A percentile compares a stretch with the other conserved stretches of the same genome.
Evolutionary conservation across 2,797 vertebrate species (phyloP).

Genomic region (Danio tinwini): DNA sequence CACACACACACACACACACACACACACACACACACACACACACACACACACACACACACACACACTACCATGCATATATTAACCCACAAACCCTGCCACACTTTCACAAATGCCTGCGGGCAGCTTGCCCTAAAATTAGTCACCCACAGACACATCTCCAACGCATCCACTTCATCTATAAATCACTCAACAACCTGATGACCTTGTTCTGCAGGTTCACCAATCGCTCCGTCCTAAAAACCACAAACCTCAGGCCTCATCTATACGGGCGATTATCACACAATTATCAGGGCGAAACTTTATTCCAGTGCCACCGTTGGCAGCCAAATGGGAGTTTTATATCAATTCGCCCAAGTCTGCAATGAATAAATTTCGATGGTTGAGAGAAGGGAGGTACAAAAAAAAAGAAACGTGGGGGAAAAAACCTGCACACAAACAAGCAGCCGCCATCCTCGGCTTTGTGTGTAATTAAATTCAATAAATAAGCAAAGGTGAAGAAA

Average conservation of each 20-base stretch:
- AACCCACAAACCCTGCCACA: constrained; percentile 57
- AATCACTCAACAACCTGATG: constrained; percentile 44
- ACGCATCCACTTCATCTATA: constrained; percentile 51
- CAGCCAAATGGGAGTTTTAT: constrained; percentile 63
- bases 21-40: neutral
- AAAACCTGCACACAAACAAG: constrained; percentile 62
- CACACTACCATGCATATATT: constrained; percentile 54
- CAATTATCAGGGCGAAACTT: constrained; percentile 77
- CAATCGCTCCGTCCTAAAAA: constrained; percentile 33
- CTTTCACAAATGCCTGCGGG: constrained; percentile 35
- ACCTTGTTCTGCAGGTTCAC: constrained; percentile 40
- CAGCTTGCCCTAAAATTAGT: constrained; percentile 54
- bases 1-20: neutral
- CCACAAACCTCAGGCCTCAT: constrained; percentile 52
- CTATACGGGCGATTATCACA: constrained; percentile 76
- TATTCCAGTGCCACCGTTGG: constrained; percentile 71
- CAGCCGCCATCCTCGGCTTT: constrained; percentile 74
- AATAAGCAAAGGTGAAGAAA: constrained; percentile 85
- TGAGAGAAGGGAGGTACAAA: neutral
- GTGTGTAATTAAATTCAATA: constrained; percentile 86
- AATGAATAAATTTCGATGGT: constrained; percentile 7
- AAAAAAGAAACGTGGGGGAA: neutral
- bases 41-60: neutral
- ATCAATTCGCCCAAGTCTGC: constrained; percentile 69
- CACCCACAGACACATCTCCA: constrained; percentile 57